Evolutionary conservation across 2,797 vertebrate genomes (phyloP).

Genomic region (Propithecus perrieri): DNA sequence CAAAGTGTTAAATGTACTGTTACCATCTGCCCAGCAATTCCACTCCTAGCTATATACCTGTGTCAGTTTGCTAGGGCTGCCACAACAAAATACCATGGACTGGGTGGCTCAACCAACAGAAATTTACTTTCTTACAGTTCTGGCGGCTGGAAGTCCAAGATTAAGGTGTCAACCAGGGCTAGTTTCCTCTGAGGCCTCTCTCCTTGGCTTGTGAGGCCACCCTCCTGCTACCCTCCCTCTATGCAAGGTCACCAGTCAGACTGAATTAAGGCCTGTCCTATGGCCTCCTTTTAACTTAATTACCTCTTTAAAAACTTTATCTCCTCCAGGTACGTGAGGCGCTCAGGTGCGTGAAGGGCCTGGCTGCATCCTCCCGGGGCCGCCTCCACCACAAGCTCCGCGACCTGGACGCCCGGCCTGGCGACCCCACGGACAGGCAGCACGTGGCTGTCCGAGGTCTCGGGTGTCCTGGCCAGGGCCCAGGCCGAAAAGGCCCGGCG

Average conservation of each 20-base stretch:
- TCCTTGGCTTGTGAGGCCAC: not conserved
- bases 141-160: not conserved
- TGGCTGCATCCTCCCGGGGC: not conserved
- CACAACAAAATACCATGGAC: not conserved
- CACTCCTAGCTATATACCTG: not conserved
- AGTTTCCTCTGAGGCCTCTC: not conserved
- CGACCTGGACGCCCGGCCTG: too few relatives aligned
- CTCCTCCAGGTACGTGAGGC: not conserved
- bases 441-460: too few relatives aligned
- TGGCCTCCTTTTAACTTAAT: not conserved
- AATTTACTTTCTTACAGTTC: not conserved
- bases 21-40: not conserved
- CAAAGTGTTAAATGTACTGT: not conserved
- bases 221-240: not conserved
- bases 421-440: not conserved
- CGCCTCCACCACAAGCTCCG: too few relatives aligned
- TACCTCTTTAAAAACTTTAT: not conserved
- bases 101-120: not conserved
- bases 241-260: not conserved
- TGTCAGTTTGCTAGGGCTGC: not conserved
- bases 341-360: too few relatives aligned
- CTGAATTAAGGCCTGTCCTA: not conserved
- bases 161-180: not conserved
- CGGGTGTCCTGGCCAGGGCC: too few relatives aligned
- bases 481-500: not conserved